These are phyloP conservation scores for Sardinella longiceps DNA, from an alignment of 2,797 vertebrate genomes.

Conservation along the genomic window DNA sequence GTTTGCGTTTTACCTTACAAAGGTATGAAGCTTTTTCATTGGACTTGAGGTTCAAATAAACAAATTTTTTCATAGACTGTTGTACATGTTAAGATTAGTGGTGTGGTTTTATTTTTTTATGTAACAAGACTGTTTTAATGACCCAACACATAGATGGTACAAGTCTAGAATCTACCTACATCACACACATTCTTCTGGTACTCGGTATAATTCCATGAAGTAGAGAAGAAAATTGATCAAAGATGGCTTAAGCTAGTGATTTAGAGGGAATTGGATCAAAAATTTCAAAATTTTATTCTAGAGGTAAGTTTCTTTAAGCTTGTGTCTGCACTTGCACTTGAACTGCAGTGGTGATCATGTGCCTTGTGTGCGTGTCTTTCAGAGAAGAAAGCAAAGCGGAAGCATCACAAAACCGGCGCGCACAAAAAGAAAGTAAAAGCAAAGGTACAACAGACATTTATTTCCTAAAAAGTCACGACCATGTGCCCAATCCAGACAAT, in stretches of 20 bases:
- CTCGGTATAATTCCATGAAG: not conserved
- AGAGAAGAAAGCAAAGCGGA: constrained; percentile 75
- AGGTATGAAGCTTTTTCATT: constrained; percentile 38
- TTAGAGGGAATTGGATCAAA: not conserved
- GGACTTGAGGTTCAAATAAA: constrained; percentile 57
- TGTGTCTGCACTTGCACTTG: not conserved
- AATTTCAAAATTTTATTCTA: not conserved
- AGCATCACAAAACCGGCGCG: constrained; percentile 59
- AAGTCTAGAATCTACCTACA: not conserved
- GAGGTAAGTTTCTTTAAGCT: not conserved
- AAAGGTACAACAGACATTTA: constrained; percentile 71
- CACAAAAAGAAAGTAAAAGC: constrained; percentile 60
- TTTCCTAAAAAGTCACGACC: not conserved
- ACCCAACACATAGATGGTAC: not conserved
- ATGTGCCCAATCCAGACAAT: not conserved
- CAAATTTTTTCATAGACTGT: constrained; percentile 48
- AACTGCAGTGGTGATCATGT: constrained; percentile 26
- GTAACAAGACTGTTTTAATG: constrained; percentile 33
- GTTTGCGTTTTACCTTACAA: constrained; percentile 39
- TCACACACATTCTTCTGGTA: not conserved
- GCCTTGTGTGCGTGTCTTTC: constrained; percentile 63
- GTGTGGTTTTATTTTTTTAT: constrained; percentile 43
- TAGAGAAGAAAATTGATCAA: not conserved
- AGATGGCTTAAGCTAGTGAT: not conserved
- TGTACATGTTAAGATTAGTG: constrained; percentile 49